Base-by-base conservation (phyloP, 2,113 vertebrate genomes). In the Hipposideros armiger region DNA sequence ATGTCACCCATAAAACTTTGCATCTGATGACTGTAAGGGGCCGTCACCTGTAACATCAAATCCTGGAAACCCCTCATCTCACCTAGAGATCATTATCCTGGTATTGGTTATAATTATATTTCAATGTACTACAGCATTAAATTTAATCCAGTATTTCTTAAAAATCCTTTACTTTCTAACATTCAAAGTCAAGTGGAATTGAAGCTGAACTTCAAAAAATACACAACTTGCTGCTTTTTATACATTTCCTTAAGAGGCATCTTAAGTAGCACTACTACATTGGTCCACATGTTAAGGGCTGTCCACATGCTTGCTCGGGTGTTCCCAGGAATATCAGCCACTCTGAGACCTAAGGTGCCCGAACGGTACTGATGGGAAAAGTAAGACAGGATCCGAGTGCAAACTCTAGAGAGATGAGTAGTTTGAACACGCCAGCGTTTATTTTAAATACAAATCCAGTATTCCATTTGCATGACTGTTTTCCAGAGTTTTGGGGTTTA, bases 361-460 rank as follows among this genome's bases (percentile, higher is more conserved):
- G 15, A 42, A 50, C 22, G 32, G 74, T 3, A 26, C 4, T 24
- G 40, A 62, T 14, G 15, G 16, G 10, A 69, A 54, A 50, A n/a
- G 1, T 6, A 30, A 47, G 17, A 64, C 8, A n/a, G 20, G 17
- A 1, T 0, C 19, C n/a, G 50, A 11, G 22, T 3, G 5, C 1
- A 42, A 22, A 52, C 20, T 42, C 62, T 28, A 58, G 19, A 72
- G 14, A 52, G 19, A 47, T 1, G 36, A 52, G 6, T 7, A 17
- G 11, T 1, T 56, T 22, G 24, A 40, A 52, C 24, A 30, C 3
- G 9, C 42, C 47, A 1, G 24, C 17, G 45, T 40, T 82, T 24
- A 50, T 4, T 47, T 24, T 30, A 28, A 36, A 15, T 16, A 28
- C 8, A 30, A 20, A 62, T 14, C 40, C 56, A 32, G 11, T 36